Evolutionary conservation across 1,140 invertebrate species (phyloP), one percentile per base, ranked within the genome.

Genomic region (Nautilus pompilius): DNA sequence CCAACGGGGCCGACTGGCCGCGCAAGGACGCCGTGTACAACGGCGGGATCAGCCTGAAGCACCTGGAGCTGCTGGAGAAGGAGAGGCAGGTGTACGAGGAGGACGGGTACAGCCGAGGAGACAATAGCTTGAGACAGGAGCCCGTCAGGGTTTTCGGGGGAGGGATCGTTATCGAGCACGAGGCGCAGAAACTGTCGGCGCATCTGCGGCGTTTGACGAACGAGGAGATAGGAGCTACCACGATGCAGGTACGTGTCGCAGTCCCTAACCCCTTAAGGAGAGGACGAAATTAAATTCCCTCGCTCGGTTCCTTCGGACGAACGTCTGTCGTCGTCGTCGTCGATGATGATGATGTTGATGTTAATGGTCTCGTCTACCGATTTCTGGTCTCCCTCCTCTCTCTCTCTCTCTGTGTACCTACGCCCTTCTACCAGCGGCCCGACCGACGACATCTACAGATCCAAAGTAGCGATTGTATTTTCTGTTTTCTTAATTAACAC

Each of bases 151-250:
- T 71, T 49, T 67, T 63, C 45, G 51, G 68, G 57, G 76, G 74
- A 20, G 81, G 79, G 28, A 74, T 80, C 55, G 71, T 75, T 57
- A 72, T 82, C 58, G 59, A 73, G 55, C 70, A 80, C 24, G 75
- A 78, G 62, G 79, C 80, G 3, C 72, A 75, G 60, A 70, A 69
- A 54, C 70, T 83, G 22, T 76, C 74, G 26, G 69, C 74, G 6
- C 64, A 76, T 53, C 60, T 83, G 6, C 65, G 80, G 45, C 78
- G 65, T 82, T 81, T 76, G 64, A 75, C 80, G 46, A 86, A 87
- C 77, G 80, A 86, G 65, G 87, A 88, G 80, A 77, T 88, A 63
- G 85, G 85, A 28, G 81, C 87, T 58, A 79, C 84, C 17, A 83
- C 82, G 34, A 87, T 88, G 78, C 85, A 87, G 81, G 86, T 81